phyloP scores from a whole-genome alignment of 1,140 invertebrate genomes.

The Ganaspis sp. region DNA sequence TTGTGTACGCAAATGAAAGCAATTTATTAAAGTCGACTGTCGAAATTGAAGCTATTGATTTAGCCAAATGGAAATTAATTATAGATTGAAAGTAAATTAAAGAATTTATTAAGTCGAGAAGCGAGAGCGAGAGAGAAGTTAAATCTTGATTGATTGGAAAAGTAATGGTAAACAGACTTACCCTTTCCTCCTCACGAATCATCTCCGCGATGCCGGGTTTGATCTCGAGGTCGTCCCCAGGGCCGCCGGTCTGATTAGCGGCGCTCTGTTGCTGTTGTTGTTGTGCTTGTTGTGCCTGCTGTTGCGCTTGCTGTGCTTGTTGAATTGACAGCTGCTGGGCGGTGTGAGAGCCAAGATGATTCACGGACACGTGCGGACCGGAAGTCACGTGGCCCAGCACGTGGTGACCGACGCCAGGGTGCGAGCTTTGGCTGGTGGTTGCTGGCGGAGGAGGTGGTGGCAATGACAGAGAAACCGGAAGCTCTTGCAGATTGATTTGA shows the following conservation, averaged over 20 bases:
- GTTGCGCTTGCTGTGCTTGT: slow-evolving; percentile 67
- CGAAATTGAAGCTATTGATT: too few species aligned
- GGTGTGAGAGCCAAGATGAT: slow-evolving; percentile 73
- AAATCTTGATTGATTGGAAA: too few species aligned
- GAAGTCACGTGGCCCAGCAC: slow-evolving; percentile 74
- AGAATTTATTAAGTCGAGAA: too few species aligned
- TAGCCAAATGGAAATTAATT: too few species aligned
- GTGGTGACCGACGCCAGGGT: slow-evolving; percentile 74
- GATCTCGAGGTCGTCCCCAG: slow-evolving; percentile 90
- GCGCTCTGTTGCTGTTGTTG: slow-evolving; percentile 60
- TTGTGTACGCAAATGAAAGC: too few species aligned
- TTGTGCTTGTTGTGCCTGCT: slow-evolving; percentile 69
- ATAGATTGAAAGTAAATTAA: too few species aligned
- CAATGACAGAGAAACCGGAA: slow-evolving; percentile 70
- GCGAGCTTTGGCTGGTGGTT: slow-evolving; percentile 60
- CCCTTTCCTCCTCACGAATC: slow-evolving; percentile 96
- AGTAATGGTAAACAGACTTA: too few species aligned
- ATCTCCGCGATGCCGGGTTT: slow-evolving; percentile 95
- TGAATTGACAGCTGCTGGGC: slow-evolving; percentile 61
- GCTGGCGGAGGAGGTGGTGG: slow-evolving; percentile 69
- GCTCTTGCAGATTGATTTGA: slow-evolving; percentile 72
- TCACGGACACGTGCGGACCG: slow-evolving; percentile 67
- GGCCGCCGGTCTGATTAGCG: slow-evolving; percentile 66
- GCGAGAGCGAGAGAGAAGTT: too few species aligned
- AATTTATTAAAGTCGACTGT: too few species aligned